phyloP scores from a whole-genome alignment of 1,140 invertebrate species.

The Drosophila paulistorum region DNA sequence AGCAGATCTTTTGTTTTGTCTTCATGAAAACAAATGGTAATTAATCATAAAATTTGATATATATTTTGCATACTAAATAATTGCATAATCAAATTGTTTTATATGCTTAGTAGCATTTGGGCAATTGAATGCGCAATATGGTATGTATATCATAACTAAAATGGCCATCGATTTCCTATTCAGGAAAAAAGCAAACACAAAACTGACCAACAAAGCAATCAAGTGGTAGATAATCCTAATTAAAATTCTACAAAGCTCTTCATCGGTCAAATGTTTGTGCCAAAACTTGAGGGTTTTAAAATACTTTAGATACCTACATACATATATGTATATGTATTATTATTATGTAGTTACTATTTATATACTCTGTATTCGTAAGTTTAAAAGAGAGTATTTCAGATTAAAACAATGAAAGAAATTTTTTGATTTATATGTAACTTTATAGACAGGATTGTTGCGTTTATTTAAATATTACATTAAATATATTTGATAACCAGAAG shows the following conservation, averaged over 20 bases:
- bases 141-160: conserved; percentile 12
- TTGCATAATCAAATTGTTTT: conserved; percentile 24
- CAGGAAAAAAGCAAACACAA: neutral
- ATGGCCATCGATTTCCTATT: conserved; percentile 21
- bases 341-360: neutral
- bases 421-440: no score
- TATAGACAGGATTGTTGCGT: no score
- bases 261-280: conserved; percentile 9
- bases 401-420: no score
- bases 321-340: neutral
- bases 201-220: conserved; percentile 1
- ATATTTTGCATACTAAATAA: conserved; percentile 28
- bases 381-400: neutral
- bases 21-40: neutral
- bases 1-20: conserved; percentile 1
- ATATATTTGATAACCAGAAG: no score
- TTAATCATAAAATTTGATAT: conserved; percentile 7
- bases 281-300: conserved; percentile 11
- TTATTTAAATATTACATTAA: no score
- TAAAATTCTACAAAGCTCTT: conserved; percentile 1
- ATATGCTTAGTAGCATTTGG: conserved; percentile 13
- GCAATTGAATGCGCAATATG: neutral
- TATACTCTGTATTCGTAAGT: neutral
- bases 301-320: conserved; percentile 2
- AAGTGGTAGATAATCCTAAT: conserved; percentile 7